Evolutionary conservation across 2,888 invertebrate genomes (phyloP), one percentile per base, ranked within the genome.

Genomic region (Onthophagus sagittarius): DNA sequence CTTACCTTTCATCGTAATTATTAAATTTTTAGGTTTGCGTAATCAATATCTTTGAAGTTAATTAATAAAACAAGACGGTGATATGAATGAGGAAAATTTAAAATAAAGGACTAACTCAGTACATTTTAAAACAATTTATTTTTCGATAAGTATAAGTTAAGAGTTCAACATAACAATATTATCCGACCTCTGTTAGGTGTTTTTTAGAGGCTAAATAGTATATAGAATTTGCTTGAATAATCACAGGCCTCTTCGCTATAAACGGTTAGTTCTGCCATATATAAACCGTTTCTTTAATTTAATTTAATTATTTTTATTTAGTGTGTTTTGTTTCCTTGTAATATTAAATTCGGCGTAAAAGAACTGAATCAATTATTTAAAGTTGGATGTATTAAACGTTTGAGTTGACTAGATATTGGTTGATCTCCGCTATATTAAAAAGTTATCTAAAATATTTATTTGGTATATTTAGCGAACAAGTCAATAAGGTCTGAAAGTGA

Each of bases 101-200:
- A 15, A 64, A 33, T 63, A 32, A 62, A 72, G 69, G 32, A 72
- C 7, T 62, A 53, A 53, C 1, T 53, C 5, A 4, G 32, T 63
- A 69, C 62, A 69, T 67, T 81, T 82, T 80, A 83, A 83, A 83
- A 83, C 83, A 83, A 83, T 83, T 83, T 84, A 83, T 82, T 84
- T 80, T 81, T 80, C 81, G 81, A 77, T 83, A 82, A 81, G 80
- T 82, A 83, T 83, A 83, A 83, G 83, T 83, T 81, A 53, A 80
- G 79, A 83, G 81, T 83, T 84, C 83, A 84, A 83, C 82, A 83
- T 84, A 85, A 84, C 84, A 84, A 84, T 83, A 82, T 83, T 82
- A 80, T 80, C 80, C 81, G 79, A 80, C 82, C 81, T 79, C 80
- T 81, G 80, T 80, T 82, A 81, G 80, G 80, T 79, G 79, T 80